A percentile compares a stretch with the other conserved stretches of the same genome.
These are phyloP conservation scores for Syndactyla subalaris DNA, from an alignment of 2,797 vertebrate genomes.

Conservation along the genomic window DNA sequence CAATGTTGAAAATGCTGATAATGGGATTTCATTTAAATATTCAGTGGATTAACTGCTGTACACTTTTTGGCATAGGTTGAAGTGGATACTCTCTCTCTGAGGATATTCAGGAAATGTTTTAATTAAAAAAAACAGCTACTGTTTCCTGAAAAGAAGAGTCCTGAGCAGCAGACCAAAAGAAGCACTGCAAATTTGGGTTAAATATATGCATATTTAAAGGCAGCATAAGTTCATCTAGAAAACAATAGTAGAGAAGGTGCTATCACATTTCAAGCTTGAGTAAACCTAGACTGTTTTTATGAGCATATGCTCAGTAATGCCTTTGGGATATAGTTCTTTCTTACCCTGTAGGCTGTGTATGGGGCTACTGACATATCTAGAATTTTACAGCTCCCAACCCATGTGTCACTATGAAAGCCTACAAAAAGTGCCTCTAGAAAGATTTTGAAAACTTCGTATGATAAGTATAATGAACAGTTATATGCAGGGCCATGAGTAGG, in stretches of 20 bases:
- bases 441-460: background rate
- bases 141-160: background rate
- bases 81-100: background rate
- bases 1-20: background rate
- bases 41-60: background rate
- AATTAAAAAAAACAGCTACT: background rate
- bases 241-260: background rate
- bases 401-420: background rate
- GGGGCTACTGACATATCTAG: background rate
- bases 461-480: background rate
- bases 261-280: background rate
- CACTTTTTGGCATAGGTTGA: background rate
- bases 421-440: background rate
- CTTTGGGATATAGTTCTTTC: background rate
- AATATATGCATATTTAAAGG: background rate
- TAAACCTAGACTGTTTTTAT: background rate
- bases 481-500: background rate
- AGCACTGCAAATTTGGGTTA: background rate
- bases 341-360: background rate
- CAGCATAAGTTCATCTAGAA: background rate
- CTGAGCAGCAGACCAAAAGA: background rate
- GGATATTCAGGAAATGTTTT: slow-evolving; percentile 29
- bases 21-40: background rate
- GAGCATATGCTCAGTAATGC: background rate
- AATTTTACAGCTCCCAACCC: background rate